A percentile compares a stretch with the other conserved stretches of the same genome.
phyloP scores from a whole-genome alignment of 2,797 vertebrate species.

The Rhinichthys osculus region DNA sequence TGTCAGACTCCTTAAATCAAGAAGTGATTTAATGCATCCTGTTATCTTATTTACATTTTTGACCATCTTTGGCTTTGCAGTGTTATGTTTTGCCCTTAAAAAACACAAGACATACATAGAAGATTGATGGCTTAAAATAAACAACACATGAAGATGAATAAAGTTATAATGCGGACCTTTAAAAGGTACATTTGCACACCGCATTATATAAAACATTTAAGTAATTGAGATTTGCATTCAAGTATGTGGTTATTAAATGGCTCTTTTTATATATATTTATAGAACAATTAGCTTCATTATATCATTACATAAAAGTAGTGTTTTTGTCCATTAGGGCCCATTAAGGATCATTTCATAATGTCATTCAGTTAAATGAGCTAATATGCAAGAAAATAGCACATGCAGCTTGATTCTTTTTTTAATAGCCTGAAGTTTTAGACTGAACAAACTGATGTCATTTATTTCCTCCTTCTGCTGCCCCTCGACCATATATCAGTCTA shows the following conservation, averaged over 20 bases:
- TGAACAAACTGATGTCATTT: background rate
- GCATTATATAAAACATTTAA: background rate
- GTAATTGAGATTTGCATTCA: background rate
- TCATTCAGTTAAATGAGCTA: background rate
- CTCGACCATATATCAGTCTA: too few species aligned
- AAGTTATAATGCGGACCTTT: background rate
- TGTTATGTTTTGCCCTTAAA: background rate
- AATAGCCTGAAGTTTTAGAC: background rate
- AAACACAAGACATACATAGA: background rate
- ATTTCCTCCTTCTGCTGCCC: background rate
- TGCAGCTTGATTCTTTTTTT: too few species aligned
- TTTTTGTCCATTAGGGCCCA: background rate
- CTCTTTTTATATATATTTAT: background rate
- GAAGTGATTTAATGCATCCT: conserved; percentile 5
- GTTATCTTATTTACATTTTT: conserved; percentile 4
- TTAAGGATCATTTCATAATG: background rate
- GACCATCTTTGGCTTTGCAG: background rate
- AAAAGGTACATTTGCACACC: conserved; percentile 1
- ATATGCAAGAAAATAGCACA: background rate
- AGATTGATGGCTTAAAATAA: background rate
- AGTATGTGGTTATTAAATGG: background rate
- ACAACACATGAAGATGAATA: background rate
- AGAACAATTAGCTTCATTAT: background rate
- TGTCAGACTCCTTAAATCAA: conserved; percentile 5
- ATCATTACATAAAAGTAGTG: background rate